These are phyloP conservation scores for Hedychridium roseum DNA, from an alignment of 2,888 invertebrate species.

Conservation along the genomic window DNA sequence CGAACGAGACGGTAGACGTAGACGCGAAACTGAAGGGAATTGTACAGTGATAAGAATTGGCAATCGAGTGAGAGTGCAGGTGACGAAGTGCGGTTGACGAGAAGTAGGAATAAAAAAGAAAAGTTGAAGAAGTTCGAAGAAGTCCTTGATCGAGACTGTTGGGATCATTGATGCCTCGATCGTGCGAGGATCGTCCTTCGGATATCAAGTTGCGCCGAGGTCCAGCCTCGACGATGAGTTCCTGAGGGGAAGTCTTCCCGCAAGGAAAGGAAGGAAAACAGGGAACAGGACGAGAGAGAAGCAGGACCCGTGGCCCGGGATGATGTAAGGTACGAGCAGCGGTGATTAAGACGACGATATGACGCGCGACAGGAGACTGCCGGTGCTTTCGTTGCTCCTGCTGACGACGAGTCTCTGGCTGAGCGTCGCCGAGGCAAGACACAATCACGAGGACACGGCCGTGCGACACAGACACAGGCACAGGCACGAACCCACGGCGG, in stretches of 20 bases:
- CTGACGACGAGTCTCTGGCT: constrained; percentile 35
- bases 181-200: constrained; percentile 16
- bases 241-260: constrained; percentile 14
- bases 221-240: constrained; percentile 23
- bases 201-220: too few relatives aligned
- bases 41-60: too few relatives aligned
- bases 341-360: constrained; percentile 35
- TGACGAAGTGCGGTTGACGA: too few relatives aligned
- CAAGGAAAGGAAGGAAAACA: too few relatives aligned
- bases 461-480: constrained; percentile 53
- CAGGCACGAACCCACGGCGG: constrained; percentile 43
- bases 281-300: constrained; percentile 5
- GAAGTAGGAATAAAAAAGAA: too few relatives aligned
- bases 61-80: too few relatives aligned
- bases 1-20: too few relatives aligned
- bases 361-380: constrained; percentile 40
- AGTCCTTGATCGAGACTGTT: too few relatives aligned
- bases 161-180: constrained; percentile 21
- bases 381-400: constrained; percentile 36
- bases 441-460: constrained; percentile 31
- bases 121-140: too few relatives aligned
- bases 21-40: too few relatives aligned
- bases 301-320: constrained; percentile 21
- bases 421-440: constrained; percentile 34
- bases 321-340: constrained; percentile 37